A percentile compares a stretch with the other conserved stretches of the same genome.
Evolutionary conservation across 2,113 vertebrate genomes (phyloP).

Genomic region (Thunnus maccoyii): DNA sequence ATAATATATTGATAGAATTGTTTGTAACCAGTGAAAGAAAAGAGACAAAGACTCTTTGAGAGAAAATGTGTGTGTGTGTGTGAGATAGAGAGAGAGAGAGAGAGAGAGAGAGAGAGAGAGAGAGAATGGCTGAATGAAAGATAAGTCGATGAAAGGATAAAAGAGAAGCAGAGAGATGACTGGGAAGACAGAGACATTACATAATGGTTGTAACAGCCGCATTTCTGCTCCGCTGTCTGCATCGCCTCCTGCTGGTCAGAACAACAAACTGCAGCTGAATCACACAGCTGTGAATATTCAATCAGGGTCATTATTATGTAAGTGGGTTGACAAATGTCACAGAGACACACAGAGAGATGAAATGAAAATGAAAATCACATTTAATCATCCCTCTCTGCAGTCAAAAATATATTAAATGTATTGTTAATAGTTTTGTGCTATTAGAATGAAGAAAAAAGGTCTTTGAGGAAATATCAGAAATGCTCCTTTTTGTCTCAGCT

Average conservation of each 20-base stretch:
- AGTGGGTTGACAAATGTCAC: background rate
- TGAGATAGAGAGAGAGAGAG: background rate
- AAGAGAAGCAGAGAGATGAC: constrained; percentile 16
- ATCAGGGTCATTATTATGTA: background rate
- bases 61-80: background rate
- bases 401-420: no score
- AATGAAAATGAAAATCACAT: no score
- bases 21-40: background rate
- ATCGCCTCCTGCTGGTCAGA: constrained; percentile 45
- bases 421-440: no score
- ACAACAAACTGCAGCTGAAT: background rate
- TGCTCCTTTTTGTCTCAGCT: no score
- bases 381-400: no score
- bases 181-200: constrained; percentile 45
- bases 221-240: constrained; percentile 19
- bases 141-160: constrained; percentile 16
- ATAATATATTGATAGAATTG: background rate
- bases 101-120: no score
- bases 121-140: constrained; percentile 10
- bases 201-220: constrained; percentile 28
- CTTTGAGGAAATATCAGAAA: no score
- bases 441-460: no score
- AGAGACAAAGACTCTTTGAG: background rate
- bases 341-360: no score
- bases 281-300: constrained; percentile 5